Evolutionary conservation across 2,888 invertebrate genomes (phyloP).

Genomic region (Drosophila atripex): DNA sequence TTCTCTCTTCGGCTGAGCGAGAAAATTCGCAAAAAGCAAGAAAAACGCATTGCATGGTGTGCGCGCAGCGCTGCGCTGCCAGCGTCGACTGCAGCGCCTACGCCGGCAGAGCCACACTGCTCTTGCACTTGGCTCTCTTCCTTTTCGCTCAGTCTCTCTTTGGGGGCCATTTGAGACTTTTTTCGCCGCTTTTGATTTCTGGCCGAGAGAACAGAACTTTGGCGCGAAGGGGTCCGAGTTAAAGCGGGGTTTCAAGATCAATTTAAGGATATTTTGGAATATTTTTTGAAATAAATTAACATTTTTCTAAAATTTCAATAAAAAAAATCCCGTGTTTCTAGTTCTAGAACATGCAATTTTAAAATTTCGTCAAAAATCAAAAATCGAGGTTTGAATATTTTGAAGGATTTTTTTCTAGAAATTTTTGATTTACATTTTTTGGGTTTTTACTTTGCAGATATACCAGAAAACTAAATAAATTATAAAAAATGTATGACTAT

Average conservation of each 20-base stretch:
- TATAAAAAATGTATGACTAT: too few relatives aligned
- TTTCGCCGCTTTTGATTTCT: conserved; percentile 1
- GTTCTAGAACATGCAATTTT: too few relatives aligned
- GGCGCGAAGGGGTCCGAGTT: conserved; percentile 7
- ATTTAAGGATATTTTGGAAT: neutral
- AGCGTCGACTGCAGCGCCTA: conserved; percentile 14
- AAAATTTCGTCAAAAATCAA: too few relatives aligned
- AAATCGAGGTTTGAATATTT: too few relatives aligned
- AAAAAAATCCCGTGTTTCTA: too few relatives aligned
- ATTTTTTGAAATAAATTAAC: neutral
- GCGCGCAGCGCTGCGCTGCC: conserved; percentile 29
- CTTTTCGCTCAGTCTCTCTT: conserved; percentile 1
- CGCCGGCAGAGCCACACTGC: conserved; percentile 14
- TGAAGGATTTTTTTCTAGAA: too few relatives aligned
- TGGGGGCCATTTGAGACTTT: conserved; percentile 3
- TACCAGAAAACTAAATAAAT: too few relatives aligned
- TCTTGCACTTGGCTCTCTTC: conserved; percentile 20
- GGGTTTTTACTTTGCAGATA: too few relatives aligned
- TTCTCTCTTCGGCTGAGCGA: neutral
- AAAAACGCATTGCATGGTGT: conserved; percentile 43
- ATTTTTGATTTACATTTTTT: too few relatives aligned
- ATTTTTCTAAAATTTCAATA: neutral
- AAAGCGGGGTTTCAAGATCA: conserved; percentile 23
- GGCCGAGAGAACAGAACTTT: conserved; percentile 1
- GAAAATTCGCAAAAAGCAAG: conserved; percentile 22